Conservation (phyloP, 2,113 vertebrate genomes). For the Callionymus lyra region DNA sequence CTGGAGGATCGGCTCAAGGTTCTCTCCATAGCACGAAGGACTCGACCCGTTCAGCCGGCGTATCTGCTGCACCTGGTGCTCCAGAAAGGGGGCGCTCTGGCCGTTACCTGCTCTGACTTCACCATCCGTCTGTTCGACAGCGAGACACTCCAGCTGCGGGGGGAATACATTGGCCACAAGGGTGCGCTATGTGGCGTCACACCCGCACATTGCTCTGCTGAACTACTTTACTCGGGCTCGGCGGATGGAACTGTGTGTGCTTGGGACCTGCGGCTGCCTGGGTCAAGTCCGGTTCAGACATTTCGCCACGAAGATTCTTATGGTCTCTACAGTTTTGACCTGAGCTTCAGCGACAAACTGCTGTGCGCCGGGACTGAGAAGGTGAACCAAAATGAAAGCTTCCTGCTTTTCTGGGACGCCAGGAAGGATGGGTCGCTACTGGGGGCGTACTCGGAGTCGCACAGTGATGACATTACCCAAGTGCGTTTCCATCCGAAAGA, state of each 20-base stretch:
- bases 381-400: conserved; percentile 71
- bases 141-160: conserved; percentile 63
- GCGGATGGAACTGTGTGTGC: conserved; percentile 68
- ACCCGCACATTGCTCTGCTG: conserved; percentile 59
- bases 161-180: conserved; percentile 52
- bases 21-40: conserved; percentile 70
- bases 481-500: conserved; percentile 80
- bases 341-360: conserved; percentile 72
- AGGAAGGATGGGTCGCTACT: conserved; percentile 57
- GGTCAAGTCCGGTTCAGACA: conserved; percentile 51
- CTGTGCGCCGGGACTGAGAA: conserved; percentile 88
- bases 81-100: conserved; percentile 52
- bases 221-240: conserved; percentile 74
- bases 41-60: conserved; percentile 33
- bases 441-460: conserved; percentile 89
- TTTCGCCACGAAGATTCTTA: conserved; percentile 74
- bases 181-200: conserved; percentile 64
- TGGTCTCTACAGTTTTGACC: conserved; percentile 77
- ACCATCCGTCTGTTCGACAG: conserved; percentile 69
- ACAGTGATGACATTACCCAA: conserved; percentile 87
- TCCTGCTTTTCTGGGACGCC: conserved; percentile 89
- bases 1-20: conserved; percentile 68
- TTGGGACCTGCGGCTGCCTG: conserved; percentile 75
- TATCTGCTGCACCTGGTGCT: conserved; percentile 57
- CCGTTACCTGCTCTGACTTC: conserved; percentile 72